Conservation (phyloP, 1,140 invertebrate species). For the Diprion similis region DNA sequence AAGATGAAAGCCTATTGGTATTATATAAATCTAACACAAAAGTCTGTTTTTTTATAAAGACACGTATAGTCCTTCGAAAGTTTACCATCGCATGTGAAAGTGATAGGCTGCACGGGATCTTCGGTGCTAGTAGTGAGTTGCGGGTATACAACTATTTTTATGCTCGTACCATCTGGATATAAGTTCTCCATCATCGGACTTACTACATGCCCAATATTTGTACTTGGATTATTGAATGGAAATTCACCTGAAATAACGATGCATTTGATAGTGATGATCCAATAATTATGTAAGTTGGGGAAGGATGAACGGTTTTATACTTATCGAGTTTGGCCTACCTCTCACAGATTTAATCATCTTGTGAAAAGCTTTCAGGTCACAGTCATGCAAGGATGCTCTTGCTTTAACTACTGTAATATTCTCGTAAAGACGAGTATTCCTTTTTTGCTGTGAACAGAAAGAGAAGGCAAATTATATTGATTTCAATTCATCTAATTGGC, state of each 20-base stretch:
- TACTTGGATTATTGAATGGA: constrained; percentile 70
- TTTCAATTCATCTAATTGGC: not conserved
- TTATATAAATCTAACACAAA: constrained; percentile 18
- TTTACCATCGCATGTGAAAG: constrained; percentile 88
- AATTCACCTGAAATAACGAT: constrained; percentile 69
- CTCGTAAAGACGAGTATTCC: constrained; percentile 71
- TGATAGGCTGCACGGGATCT: constrained; percentile 63
- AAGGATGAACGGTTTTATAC: not conserved
- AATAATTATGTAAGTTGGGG: constrained; percentile 5
- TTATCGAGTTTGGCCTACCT: constrained; percentile 60
- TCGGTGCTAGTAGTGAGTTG: constrained; percentile 61
- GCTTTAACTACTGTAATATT: constrained; percentile 71
- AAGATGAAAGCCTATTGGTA: not conserved
- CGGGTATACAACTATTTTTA: constrained; percentile 85
- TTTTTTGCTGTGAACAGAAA: constrained; percentile 48
- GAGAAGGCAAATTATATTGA: not conserved
- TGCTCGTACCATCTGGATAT: constrained; percentile 79
- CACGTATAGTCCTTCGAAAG: constrained; percentile 19
- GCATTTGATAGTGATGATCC: constrained; percentile 21
- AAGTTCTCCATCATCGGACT: constrained; percentile 82
- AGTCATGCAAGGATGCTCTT: constrained; percentile 70
- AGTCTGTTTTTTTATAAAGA: constrained; percentile 15
- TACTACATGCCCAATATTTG: constrained; percentile 82
- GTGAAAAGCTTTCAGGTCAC: constrained; percentile 80
- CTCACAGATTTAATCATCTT: constrained; percentile 78